Evolutionary conservation across 2,888 invertebrate species (phyloP).

Genomic region (Sarcophaga variegata): DNA sequence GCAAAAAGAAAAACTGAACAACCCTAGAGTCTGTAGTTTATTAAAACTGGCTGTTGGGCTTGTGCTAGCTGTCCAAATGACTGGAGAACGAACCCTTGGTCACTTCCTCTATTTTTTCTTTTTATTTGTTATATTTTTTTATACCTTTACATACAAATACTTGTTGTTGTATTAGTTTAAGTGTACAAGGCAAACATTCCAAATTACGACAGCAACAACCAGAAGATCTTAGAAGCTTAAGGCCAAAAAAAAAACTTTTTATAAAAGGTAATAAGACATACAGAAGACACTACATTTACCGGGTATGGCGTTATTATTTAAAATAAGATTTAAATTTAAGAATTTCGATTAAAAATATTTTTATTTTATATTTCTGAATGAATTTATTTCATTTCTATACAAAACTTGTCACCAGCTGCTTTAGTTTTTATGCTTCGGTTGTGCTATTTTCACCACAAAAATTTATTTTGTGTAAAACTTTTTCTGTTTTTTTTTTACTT

Average conservation of each 20-base stretch:
- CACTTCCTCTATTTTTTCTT: constrained; percentile 52
- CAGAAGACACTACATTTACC: too few species aligned
- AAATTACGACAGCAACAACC: constrained; percentile 35
- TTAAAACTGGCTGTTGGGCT: constrained; percentile 48
- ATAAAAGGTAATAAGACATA: too few species aligned
- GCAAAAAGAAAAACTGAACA: background rate
- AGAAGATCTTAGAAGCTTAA: constrained; percentile 37
- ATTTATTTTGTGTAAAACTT: background rate
- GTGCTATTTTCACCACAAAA: background rate
- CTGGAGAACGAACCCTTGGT: constrained; percentile 42
- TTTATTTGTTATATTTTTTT: constrained; percentile 11
- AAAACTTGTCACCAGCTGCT: constrained; percentile 22
- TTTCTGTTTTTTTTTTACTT: background rate
- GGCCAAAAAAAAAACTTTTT: background rate
- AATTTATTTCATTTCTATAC: background rate
- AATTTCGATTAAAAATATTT: too few species aligned
- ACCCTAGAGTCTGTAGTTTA: constrained; percentile 38
- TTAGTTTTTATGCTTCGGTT: constrained; percentile 19
- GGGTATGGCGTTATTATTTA: too few species aligned
- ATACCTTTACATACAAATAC: background rate
- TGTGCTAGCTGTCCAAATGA: background rate
- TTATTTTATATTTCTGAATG: too few species aligned
- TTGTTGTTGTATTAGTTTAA: constrained; percentile 15
- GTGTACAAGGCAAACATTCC: constrained; percentile 40
- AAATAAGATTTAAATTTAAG: too few species aligned